Evolutionary conservation across 1,140 invertebrate genomes (phyloP), one percentile per base, ranked within the genome.

Genomic region (Panulirus ornatus): DNA sequence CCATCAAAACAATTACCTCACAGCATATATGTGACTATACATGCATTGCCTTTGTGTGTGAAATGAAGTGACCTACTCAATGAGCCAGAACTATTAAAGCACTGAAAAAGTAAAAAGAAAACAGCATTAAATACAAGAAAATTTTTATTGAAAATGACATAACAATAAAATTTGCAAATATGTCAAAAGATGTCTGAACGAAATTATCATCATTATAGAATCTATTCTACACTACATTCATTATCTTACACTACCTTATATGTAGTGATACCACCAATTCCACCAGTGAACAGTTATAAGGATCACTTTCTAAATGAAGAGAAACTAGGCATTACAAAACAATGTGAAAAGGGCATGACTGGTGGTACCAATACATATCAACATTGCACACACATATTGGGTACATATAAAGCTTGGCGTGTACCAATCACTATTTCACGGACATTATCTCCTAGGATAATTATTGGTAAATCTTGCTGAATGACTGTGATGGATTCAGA

Each of bases 161-260:
- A 89, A 89, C 87, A 89, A 89, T 89, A 89, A 89, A 89, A 89
- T 89, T 89, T 89, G 87, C 87, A 89, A 89, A 89, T 89, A 89
- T 89, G 87, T 89, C 87, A 89, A 89, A 89, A 89, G 87, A 89
- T 89, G 87, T 89, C 87, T 89, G 87, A 89, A 89, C 79, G 70
- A 89, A 89, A 89, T 63, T 54, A 82, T 81, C 36, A 34, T 36
- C 54, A 82, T 81, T 83, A 89, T 58, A 89, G 87, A 89, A 89
- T 89, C 87, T 89, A 89, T n/a, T 71, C 87, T 89, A 89, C 78
- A 70, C 87, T 89, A 89, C 87, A 78, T 42, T 87, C 73, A 71
- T 89, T 82, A 89, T 89, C 87, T 89, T 89, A 89, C 87, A 82
- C 87, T 89, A 89, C 87, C 58, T 44, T 51, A 34, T 66, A 71